Evolutionary conservation across 2,888 invertebrate genomes (phyloP), one percentile per base, ranked within the genome.

Genomic region (Chaetoderma sp.): DNA sequence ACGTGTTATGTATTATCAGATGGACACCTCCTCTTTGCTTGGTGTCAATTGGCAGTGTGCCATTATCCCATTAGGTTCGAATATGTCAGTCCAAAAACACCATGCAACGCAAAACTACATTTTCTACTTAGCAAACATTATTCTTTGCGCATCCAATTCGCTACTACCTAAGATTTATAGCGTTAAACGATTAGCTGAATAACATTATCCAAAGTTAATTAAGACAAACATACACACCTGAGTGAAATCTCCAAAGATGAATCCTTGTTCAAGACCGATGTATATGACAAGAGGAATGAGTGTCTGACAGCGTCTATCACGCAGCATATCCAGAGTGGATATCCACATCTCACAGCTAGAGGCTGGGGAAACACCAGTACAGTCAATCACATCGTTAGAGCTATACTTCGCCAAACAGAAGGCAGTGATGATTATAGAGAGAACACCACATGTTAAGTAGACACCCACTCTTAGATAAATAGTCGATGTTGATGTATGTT

Each of bases 181-280:
- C n/a, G n/a, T n/a, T n/a, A n/a, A n/a, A n/a, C n/a, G n/a, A n/a
- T n/a, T n/a, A n/a, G n/a, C n/a, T n/a, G n/a, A n/a, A n/a, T n/a
- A n/a, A n/a, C n/a, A n/a, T n/a, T n/a, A n/a, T n/a, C n/a, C n/a
- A n/a, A n/a, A n/a, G n/a, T n/a, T n/a, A n/a, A n/a, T n/a, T n/a
- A n/a, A n/a, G n/a, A n/a, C n/a, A n/a, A n/a, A n/a, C n/a, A 56
- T 1, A 57, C 73, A 69, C 69, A 85, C 85, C 80, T 83, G 83
- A 8, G 83, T 83, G 65, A 84, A 84, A 70, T 84, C 83, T 13
- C 81, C 79, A 44, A 83, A 79, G 69, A 85, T 79, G 68, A 85
- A 85, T 0, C 81, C 84, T 61, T 85, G 83, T 59, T 83, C 79
- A 42, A 85, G 70, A 0, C 85, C 85, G 2, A 79, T 77, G 63